These are phyloP conservation scores for Neodiprion pinetum DNA, from an alignment of 1,140 invertebrate genomes.

Conservation along the genomic window DNA sequence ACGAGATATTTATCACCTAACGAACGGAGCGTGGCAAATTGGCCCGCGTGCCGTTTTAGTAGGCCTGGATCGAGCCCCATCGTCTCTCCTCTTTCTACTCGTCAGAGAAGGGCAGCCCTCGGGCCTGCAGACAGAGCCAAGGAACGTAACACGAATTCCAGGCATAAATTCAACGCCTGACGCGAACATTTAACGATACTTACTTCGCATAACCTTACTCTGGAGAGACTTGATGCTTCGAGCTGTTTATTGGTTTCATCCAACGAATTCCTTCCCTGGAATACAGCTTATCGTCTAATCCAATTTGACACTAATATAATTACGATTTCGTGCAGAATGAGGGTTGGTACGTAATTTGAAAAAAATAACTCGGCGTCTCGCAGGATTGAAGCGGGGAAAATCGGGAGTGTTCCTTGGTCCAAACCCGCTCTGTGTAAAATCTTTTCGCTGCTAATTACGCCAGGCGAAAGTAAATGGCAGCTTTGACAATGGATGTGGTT, in stretches of 20 bases:
- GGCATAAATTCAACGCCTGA: conserved; percentile 56
- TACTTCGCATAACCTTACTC: conserved; percentile 29
- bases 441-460: neutral
- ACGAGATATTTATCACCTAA: conserved; percentile 49
- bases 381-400: too few species aligned
- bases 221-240: too few species aligned
- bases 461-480: neutral
- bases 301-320: too few species aligned
- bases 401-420: neutral
- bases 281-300: too few species aligned
- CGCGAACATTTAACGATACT: conserved; percentile 60
- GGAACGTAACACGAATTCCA: conserved; percentile 58
- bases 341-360: neutral
- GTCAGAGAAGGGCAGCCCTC: conserved; percentile 36
- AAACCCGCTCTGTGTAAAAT: neutral
- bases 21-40: conserved; percentile 50
- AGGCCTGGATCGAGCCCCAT: conserved; percentile 26
- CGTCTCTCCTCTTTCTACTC: conserved; percentile 28
- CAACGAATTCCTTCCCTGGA: too few species aligned
- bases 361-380: neutral
- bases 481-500: neutral
- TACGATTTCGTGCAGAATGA: neutral
- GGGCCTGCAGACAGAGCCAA: conserved; percentile 40
- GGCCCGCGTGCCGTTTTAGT: conserved; percentile 48
- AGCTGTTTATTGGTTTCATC: too few species aligned